Base-by-base conservation (phyloP, 1,140 invertebrate species). In the Papilio xuthus region DNA sequence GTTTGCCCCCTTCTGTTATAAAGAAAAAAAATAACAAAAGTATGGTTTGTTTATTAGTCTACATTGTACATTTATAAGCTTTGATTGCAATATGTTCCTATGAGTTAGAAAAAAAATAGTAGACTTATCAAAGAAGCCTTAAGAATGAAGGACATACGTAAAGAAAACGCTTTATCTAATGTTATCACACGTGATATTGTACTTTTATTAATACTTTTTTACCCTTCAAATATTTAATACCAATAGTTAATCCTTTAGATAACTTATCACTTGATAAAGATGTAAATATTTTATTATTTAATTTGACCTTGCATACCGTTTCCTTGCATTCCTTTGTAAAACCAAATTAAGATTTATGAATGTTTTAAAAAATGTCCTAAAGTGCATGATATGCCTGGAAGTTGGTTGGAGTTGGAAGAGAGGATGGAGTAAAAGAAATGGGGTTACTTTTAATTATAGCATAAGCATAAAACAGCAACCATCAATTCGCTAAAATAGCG, bases 251-350 rank as follows among this genome's bases (percentile, higher is more conserved):
- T 67, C 23, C 60, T 26, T 28, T 15, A 1, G 60, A 67, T 67
- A 67, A 28, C 23, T 1, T 67, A 67, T 67, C 26, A 2, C 6
- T 67, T 18, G 26, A 67, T 28, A 28, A 0, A 2, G 23, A 28
- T 67, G 60, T 67, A 67, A 67, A 67, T 67, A 67, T 67, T 60
- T 60, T 60, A 67, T 63, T 28, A 63, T 67, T 67, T 6, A 28
- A 67, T 28, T 18, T 28, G 60, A 15, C 60, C 60, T 67, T 67
- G 60, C 60, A 32, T 67, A 67, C 13, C 60, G 12, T 23, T 15
- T 23, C 20, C n/a, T n/a, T n/a, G n/a, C n/a, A n/a, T n/a, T n/a
- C n/a, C 10, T 1, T 60, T 60, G 3, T 67, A 18, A 67, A 28
- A 67, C 12, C 8, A 67, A 67, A 23, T 67, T 15, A 67, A 28